Conservation (phyloP, 2,888 invertebrate genomes). For the Amblyjoppa fuscipennis region DNA sequence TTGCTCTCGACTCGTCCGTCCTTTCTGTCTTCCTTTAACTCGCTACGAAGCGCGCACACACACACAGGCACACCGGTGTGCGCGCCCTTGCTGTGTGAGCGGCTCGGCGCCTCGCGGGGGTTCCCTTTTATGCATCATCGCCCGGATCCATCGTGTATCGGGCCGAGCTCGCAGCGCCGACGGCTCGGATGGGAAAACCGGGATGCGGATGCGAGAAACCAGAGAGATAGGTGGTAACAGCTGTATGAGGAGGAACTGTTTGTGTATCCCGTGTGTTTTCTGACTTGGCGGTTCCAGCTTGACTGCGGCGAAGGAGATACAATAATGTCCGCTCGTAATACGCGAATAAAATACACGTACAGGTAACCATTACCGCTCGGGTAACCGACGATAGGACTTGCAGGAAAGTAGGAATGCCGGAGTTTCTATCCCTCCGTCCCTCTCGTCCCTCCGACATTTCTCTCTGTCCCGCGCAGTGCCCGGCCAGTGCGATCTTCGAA, state of each 20-base stretch:
- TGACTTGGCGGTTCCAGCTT: constrained; percentile 32
- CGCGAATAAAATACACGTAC: constrained; percentile 53
- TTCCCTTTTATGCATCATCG: constrained; percentile 67
- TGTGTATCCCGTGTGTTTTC: constrained; percentile 26
- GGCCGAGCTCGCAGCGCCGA: constrained; percentile 51
- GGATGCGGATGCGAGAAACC: constrained; percentile 60
- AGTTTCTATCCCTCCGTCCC: background rate
- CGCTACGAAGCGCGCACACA: constrained; percentile 23
- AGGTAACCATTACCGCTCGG: constrained; percentile 37
- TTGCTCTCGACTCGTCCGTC: constrained; percentile 58
- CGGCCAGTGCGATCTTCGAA: constrained; percentile 50
- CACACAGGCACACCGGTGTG: constrained; percentile 19
- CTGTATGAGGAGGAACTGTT: constrained; percentile 58
- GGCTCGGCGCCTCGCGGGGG: constrained; percentile 61
- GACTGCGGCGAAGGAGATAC: constrained; percentile 59
- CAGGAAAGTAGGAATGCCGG: constrained; percentile 45
- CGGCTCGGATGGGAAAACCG: constrained; percentile 65
- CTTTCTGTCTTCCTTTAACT: constrained; percentile 57
- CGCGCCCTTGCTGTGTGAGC: constrained; percentile 23
- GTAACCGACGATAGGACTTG: constrained; percentile 39
- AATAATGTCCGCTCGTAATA: constrained; percentile 62
- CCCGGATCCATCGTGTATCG: constrained; percentile 46
- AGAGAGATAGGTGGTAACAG: constrained; percentile 62
- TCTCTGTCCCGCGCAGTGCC: constrained; percentile 9
- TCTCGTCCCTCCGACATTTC: background rate